phyloP scores from a whole-genome alignment of 1,140 invertebrate genomes.

The Phenacoccus solenopsis region DNA sequence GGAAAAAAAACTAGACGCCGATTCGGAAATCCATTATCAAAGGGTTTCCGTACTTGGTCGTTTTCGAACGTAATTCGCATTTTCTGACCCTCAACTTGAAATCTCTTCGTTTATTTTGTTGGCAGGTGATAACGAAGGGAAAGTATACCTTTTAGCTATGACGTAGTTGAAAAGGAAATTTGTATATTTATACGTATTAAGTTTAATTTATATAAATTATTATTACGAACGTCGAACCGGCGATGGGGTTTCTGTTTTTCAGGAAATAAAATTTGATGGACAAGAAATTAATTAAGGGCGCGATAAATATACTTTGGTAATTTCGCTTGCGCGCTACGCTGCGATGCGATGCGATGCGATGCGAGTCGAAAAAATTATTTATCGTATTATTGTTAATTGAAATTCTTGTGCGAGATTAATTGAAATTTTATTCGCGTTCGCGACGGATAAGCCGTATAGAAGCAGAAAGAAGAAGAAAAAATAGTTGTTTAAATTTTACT shows the following conservation, averaged over 20 bases:
- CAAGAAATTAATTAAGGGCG: not conserved
- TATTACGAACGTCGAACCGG: too few relatives aligned
- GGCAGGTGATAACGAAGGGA: not conserved
- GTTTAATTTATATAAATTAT: conserved; percentile 4
- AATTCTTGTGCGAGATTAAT: not conserved
- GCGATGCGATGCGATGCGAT: too few relatives aligned
- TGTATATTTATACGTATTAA: not conserved
- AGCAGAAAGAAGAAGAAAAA: not conserved
- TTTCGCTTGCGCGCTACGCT: too few relatives aligned
- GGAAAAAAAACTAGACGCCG: not conserved
- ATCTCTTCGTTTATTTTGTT: not conserved
- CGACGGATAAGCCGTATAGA: too few relatives aligned
- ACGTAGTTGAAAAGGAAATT: not conserved
- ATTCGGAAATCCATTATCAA: conserved; percentile 15
- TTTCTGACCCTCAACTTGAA: not conserved
- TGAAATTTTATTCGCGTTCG: too few relatives aligned
- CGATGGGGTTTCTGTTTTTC: not conserved
- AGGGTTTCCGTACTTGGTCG: not conserved
- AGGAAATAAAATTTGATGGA: conserved; percentile 2
- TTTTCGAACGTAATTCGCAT: not conserved
- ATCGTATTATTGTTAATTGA: not conserved
- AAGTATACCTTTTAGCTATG: not conserved
- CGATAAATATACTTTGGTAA: too few relatives aligned
- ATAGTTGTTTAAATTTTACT: not conserved
- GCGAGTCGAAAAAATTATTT: not conserved